These are phyloP conservation scores for Saxidomus purpurata DNA, from an alignment of 1,140 invertebrate species.

Conservation along the genomic window DNA sequence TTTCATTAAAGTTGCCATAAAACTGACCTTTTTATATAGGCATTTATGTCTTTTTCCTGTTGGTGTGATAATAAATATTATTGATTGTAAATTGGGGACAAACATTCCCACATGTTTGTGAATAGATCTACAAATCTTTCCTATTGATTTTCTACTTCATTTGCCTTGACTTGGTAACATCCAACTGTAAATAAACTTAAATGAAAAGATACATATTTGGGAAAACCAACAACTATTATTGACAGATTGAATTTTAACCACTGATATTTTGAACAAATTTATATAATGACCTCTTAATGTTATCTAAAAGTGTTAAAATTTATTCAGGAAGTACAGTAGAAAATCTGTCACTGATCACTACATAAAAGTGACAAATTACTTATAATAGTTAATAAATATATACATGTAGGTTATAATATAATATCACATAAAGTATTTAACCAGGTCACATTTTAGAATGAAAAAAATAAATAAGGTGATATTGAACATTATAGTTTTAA, in stretches of 20 bases:
- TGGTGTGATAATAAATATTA: slow-evolving; percentile 3
- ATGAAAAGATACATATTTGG: not conserved
- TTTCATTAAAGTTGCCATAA: not conserved
- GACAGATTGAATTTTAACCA: not conserved
- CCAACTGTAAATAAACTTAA: not conserved
- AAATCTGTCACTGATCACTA: not conserved
- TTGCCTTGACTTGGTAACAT: not conserved
- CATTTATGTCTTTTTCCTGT: not conserved
- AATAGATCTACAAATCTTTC: slow-evolving; percentile 17
- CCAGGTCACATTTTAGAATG: too few species aligned
- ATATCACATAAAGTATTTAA: too few species aligned
- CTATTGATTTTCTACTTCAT: slow-evolving; percentile 16
- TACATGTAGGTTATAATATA: too few species aligned
- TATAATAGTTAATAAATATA: too few species aligned
- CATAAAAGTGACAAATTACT: too few species aligned
- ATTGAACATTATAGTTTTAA: too few species aligned
- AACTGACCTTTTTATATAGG: slow-evolving; percentile 2
- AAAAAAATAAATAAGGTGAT: too few species aligned
- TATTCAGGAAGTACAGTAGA: not conserved
- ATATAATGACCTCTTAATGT: not conserved
- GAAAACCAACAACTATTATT: not conserved
- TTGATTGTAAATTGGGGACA: not conserved
- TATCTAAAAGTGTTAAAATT: not conserved
- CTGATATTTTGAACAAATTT: not conserved
- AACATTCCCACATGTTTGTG: slow-evolving; percentile 17